Evolutionary conservation across 2,113 vertebrate species (phyloP).

Genomic region (Mustela lutreola): DNA sequence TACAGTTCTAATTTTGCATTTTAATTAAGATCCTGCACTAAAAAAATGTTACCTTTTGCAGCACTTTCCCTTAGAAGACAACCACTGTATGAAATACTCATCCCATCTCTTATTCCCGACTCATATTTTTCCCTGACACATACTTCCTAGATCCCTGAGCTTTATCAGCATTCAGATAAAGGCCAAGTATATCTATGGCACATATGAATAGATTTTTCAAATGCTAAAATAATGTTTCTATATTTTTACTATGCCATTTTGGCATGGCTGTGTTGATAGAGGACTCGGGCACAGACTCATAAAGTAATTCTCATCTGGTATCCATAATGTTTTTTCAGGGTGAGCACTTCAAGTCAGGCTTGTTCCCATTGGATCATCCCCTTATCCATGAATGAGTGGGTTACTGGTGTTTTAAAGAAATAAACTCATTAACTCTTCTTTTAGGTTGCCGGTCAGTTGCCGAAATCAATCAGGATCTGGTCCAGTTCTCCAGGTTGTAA

Average conservation of each 20-base stretch:
- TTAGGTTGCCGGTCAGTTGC: conserved; percentile 91
- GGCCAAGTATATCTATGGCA: background rate
- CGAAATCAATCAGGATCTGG: conserved; percentile 91
- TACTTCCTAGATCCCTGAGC: background rate
- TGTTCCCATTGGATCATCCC: background rate
- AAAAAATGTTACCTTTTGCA: background rate
- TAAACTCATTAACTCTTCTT: background rate
- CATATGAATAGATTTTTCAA: background rate
- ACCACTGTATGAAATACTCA: background rate
- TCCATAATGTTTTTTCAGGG: background rate
- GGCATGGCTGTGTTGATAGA: background rate
- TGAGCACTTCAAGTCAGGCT: background rate
- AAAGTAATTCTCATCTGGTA: background rate
- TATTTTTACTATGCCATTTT: background rate
- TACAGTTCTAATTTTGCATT: background rate
- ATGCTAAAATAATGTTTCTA: background rate
- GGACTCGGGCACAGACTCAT: background rate
- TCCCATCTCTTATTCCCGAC: background rate
- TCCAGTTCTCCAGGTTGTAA: conserved; percentile 89
- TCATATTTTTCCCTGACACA: background rate
- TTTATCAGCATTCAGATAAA: background rate
- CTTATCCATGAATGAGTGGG: rapidly evolving
- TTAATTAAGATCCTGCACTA: background rate
- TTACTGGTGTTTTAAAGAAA: background rate
- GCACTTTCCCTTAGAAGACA: background rate